Evolutionary conservation across 2,113 vertebrate species (phyloP), one percentile per base, ranked within the genome.

Genomic region (Tetrao urogallus): DNA sequence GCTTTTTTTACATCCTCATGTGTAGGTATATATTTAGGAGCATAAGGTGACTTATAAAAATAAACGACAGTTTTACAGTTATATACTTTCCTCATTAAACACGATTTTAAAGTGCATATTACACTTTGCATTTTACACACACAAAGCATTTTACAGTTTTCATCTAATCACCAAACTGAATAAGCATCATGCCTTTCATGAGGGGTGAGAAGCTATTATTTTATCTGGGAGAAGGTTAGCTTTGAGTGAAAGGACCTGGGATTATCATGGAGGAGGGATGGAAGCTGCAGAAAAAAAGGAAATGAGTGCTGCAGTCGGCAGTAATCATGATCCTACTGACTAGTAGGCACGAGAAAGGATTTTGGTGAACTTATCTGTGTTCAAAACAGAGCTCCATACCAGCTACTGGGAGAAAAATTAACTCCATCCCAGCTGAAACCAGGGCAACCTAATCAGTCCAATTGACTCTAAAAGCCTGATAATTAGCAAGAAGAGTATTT

Each of bases 131-230:
- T 38, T 38, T 38, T 38, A 38, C 38, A 38, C 38, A 38, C 38
- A 38, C 38, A 38, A 38, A 10, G 38, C 38, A 10, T 48, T 64
- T 83, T 67, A 20, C 3, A 47, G 16, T 36, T 86, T 78, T 86
- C 34, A 69, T 42, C n/a, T 57, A 50, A 64, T 43, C 27, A n/a
- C n/a, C 16, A 50, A 84, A 57, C 5, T 40, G 43, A 42, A n/a
- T 47, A 28, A 0, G 0, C 5, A 13, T 42, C 21, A 27, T 14
- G 4, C 14, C 32, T 38, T 47, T 52, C 61, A 11, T 16, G 24
- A 75, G 27, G 58, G 47, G 60, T 74, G 8, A 70, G 15, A 13
- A 91, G 21, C 15, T 80, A 11, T 40, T 74, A 43, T 61, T 84
- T 20, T 56, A 0, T 40, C 24, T 56, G 38, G 38, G 12, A 76